phyloP scores from a whole-genome alignment of 1,140 invertebrate species.

The Pteromalus puparum region DNA sequence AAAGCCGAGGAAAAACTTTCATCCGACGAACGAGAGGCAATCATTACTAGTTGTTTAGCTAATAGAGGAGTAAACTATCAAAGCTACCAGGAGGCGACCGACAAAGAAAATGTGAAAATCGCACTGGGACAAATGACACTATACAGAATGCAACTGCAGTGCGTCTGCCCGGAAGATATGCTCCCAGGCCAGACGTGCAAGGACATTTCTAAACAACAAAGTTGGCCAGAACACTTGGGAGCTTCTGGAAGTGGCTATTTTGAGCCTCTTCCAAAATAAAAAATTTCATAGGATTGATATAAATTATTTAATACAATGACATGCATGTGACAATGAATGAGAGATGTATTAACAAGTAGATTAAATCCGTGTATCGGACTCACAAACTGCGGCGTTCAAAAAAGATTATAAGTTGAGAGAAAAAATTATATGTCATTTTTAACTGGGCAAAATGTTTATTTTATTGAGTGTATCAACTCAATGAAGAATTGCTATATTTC shows the following conservation, averaged over 20 bases:
- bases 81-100: slow-evolving; percentile 66
- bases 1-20: slow-evolving; percentile 57
- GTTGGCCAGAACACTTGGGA: slow-evolving; percentile 76
- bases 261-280: slow-evolving; percentile 56
- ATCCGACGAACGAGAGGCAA: slow-evolving; percentile 60
- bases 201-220: slow-evolving; percentile 74
- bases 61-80: slow-evolving; percentile 70
- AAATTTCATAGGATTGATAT: slow-evolving; percentile 12
- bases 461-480: not conserved
- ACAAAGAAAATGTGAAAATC: slow-evolving; percentile 72
- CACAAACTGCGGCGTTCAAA: not conserved
- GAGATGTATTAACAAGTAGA: slow-evolving; percentile 37
- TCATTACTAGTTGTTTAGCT: slow-evolving; percentile 70
- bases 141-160: slow-evolving; percentile 75
- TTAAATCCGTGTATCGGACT: slow-evolving; percentile 3
- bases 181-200: slow-evolving; percentile 72
- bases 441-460: not conserved
- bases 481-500: not conserved
- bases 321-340: slow-evolving; percentile 40
- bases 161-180: slow-evolving; percentile 73
- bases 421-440: not conserved
- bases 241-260: slow-evolving; percentile 74
- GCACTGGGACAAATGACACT: slow-evolving; percentile 77
- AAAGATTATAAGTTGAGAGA: not conserved
- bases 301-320: slow-evolving; percentile 32